Conservation (phyloP, 2,113 vertebrate species). For the Scartelaos histophorus region DNA sequence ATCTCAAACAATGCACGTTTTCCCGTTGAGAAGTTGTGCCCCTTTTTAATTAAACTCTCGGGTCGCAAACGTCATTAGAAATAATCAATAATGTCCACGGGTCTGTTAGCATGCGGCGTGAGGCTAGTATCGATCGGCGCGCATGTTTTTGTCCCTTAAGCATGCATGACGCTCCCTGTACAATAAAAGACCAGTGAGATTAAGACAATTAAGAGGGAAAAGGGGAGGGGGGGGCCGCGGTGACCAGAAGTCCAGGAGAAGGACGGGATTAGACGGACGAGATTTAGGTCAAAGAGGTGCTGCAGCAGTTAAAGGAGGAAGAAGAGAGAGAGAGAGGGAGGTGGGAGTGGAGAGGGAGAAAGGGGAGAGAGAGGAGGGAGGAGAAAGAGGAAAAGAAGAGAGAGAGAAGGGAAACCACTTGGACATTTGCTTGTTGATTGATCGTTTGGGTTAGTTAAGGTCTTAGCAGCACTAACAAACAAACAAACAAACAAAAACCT, state of each 20-base stretch:
- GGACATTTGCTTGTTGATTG: no score
- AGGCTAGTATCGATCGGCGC: constrained; percentile 58
- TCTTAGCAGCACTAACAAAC: no score
- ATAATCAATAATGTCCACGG: constrained; percentile 24
- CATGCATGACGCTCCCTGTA: constrained; percentile 21
- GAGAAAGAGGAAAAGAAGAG: no score
- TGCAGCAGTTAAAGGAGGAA: no score
- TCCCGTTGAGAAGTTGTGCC: background rate
- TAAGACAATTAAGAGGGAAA: constrained; percentile 74
- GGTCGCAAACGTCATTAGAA: constrained; percentile 5
- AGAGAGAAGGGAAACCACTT: constrained; percentile 52
- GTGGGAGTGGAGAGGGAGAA: constrained; percentile 33
- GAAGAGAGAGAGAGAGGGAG: constrained; percentile 53
- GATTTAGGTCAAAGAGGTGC: no score
- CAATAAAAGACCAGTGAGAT: constrained; percentile 73
- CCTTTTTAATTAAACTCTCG: constrained; percentile 31
- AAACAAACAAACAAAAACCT: no score
- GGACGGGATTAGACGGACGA: no score
- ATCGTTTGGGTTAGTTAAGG: no score
- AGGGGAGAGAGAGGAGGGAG: constrained; percentile 16
- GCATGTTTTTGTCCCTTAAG: constrained; percentile 52
- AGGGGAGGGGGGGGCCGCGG: no score
- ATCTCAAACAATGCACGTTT: background rate
- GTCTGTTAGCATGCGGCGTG: constrained; percentile 10
- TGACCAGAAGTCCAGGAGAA: no score